Evolutionary conservation across 2,888 invertebrate genomes (phyloP), one percentile per base, ranked within the genome.

Genomic region (Piscicola geometra): DNA sequence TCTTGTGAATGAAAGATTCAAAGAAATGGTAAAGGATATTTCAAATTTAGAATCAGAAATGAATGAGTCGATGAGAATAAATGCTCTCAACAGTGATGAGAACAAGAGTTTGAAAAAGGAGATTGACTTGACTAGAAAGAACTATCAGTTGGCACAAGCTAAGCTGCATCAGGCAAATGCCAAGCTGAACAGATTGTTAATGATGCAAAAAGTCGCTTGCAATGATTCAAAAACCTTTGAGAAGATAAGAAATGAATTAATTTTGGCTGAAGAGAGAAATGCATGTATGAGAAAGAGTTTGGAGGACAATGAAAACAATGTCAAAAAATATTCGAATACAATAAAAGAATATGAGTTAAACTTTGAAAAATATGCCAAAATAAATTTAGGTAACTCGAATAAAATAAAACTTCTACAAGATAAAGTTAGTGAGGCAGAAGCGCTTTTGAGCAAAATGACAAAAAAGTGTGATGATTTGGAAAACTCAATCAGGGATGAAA

Each of bases 21-120:
- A 28, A 32, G 33, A 71, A 32, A 30, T 71, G 12, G 28, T 50
- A 21, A 33, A 12, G 18, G 28, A 41, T 36, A 9, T 71, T 52
- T 21, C 32, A 15, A 47, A 71, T 30, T 50, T 71, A 25, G 50
- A 47, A 30, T 71, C 52, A 71, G 71, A 71, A n/a, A 52, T 71
- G 52, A 50, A 52, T 3, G 71, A 71, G 9, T 21, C 25, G 2
- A 52, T 50, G 25, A n/a, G 41, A 50, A 71, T 71, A n/a, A 71
- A 71, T 25, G 30, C 25, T 30, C 15, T 21, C 1, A 50, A 52
- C 52, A 50, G 30, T 52, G 71, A 71, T 1, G 41, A 50, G 33
- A 71, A 71, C 21, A 71, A 52, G 33, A 41, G 52, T 28, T 32
- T 71, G 1, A 25, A 41, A 32, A 71, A 21, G 21, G 71, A 71